Evolutionary conservation across 2,888 invertebrate genomes (phyloP).

Genomic region (Tipula vernalis): DNA sequence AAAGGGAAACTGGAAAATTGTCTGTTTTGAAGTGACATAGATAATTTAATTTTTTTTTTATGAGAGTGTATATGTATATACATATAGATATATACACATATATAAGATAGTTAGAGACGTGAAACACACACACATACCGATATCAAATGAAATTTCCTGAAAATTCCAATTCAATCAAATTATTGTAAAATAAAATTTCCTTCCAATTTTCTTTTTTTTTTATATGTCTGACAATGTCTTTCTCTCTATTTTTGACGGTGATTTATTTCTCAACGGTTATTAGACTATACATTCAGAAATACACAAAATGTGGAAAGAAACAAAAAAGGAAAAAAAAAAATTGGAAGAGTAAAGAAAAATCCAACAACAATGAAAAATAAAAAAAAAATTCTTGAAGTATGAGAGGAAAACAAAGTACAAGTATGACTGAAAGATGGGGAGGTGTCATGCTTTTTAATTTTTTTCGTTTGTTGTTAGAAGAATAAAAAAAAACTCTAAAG

Average conservation of each 20-base stretch:
- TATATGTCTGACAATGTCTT: constrained; percentile 12
- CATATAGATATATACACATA: background rate
- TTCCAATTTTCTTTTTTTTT: constrained; percentile 5
- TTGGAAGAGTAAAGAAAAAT: background rate
- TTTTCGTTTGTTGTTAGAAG: background rate
- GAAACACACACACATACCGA: background rate
- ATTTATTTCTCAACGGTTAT: constrained; percentile 11
- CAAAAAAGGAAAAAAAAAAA: background rate
- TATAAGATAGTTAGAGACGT: background rate
- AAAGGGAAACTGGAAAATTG: background rate
- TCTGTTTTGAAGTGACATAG: background rate
- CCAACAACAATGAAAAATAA: background rate
- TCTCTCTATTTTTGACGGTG: constrained; percentile 12
- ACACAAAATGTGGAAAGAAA: background rate
- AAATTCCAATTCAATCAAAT: background rate
- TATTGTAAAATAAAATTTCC: background rate
- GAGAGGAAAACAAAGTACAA: background rate
- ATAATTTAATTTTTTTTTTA: background rate
- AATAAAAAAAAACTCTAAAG: background rate
- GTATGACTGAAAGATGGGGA: constrained; percentile 8
- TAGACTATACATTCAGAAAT: background rate
- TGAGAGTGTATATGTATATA: background rate
- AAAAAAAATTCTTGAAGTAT: background rate
- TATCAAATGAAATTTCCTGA: background rate
- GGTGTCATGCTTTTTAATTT: constrained; percentile 5